Evolutionary conservation across 2,888 invertebrate genomes (phyloP), one percentile per base, ranked within the genome.

Genomic region (Marronus borbonicus): DNA sequence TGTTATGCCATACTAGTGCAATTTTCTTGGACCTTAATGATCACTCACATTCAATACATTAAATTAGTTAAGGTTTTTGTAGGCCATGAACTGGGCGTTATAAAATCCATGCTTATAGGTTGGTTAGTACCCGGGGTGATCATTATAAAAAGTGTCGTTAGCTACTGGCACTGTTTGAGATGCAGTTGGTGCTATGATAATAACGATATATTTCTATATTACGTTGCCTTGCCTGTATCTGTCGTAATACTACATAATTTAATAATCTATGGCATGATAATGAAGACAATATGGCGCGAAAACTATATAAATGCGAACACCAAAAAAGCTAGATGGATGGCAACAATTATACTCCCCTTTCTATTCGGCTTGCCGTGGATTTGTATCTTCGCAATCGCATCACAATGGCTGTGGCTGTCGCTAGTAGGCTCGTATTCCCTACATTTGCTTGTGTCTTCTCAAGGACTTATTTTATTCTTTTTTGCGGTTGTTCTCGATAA

Each of bases 21-120:
- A 20, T 78, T 78, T 36, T 66, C 60, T 76, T 78, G 78, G 78
- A 78, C 76, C 76, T 36, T 76, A 31, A 62, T 78, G 28, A 60
- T 78, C 17, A 66, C 69, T 2, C 50, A 69, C 50, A 64, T 75
- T 4, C 78, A 78, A 49, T 78, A 78, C 31, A n/a, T 49, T 24
- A 78, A 64, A 66, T 78, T 78, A 20, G 76, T 78, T 10, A 75
- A 50, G 66, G 65, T 78, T 3, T 78, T 76, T 31, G 4, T 52
- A 49, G 62, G n/a, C 12, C 20, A 28, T n/a, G 50, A 49, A 4
- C 7, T 78, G 36, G 60, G 50, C 8, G 62, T 68, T 60, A 28
- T 55, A 28, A 68, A 69, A 52, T 50, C 76, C 14, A 8, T 69
- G 66, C 2, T 76, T 2, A 55, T 62, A 17, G 78, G 76, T 10